phyloP scores from a whole-genome alignment of 2,888 invertebrate genomes.

The Scelioninae gen. 1 region DNA sequence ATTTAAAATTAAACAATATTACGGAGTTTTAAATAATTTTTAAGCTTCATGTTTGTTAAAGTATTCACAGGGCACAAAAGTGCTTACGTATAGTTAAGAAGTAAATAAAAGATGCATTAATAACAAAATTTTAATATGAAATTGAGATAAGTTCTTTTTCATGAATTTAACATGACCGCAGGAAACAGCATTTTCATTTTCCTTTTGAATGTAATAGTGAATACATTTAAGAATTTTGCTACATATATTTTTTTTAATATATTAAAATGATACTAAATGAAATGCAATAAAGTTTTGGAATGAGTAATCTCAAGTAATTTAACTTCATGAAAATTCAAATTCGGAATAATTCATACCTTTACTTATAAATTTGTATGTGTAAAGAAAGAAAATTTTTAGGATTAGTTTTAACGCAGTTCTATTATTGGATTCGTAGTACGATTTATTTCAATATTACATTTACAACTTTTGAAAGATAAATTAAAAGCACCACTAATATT shows the following conservation, averaged over 20 bases:
- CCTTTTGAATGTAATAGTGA: neutral
- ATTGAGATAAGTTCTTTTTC: conserved; percentile 2
- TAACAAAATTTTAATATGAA: conserved; percentile 3
- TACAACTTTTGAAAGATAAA: too few species aligned
- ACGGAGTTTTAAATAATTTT: neutral
- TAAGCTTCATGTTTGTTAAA: neutral
- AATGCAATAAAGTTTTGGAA: conserved; percentile 1
- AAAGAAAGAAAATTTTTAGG: neutral
- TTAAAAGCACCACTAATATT: too few species aligned
- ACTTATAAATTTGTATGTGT: neutral
- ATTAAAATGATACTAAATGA: conserved; percentile 2
- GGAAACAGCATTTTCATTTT: conserved; percentile 8
- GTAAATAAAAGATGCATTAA: neutral
- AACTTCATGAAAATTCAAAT: neutral
- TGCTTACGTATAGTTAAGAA: neutral
- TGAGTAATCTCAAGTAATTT: neutral
- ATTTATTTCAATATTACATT: too few species aligned
- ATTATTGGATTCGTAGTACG: neutral
- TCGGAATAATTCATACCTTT: neutral
- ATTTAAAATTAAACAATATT: neutral
- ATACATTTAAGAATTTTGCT: conserved; percentile 1
- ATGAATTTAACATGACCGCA: conserved; percentile 5
- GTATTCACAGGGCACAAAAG: neutral
- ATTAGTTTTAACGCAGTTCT: neutral
- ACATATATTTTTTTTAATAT: conserved; percentile 1